Conservation (phyloP, 2,888 invertebrate genomes). For the Bimastos eiseni region DNA sequence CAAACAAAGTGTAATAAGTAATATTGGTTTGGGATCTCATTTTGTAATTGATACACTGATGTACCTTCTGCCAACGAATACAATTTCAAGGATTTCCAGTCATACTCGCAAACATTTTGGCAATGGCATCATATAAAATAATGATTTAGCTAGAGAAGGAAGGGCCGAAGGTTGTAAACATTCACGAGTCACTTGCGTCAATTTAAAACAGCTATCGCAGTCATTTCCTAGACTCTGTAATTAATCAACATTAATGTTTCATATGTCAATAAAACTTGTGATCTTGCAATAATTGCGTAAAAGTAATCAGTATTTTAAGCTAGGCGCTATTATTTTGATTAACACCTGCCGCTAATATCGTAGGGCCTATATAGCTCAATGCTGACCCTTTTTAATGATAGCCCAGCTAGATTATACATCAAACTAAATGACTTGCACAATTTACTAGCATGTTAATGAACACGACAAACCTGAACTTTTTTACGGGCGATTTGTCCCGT, state of each 20-base stretch:
- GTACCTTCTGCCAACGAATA: no score
- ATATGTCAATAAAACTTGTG: background rate
- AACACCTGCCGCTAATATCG: background rate
- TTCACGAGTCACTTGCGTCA: background rate
- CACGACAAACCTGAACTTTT: slow-evolving; percentile 53
- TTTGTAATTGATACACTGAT: no score
- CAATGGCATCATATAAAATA: background rate
- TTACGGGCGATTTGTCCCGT: slow-evolving; percentile 53
- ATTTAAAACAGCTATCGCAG: background rate
- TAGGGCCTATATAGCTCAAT: background rate
- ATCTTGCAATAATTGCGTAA: background rate
- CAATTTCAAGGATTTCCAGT: background rate
- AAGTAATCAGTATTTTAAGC: background rate
- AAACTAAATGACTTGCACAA: background rate
- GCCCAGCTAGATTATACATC: background rate
- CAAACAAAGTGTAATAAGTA: no score
- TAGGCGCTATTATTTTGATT: background rate
- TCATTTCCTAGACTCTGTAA: background rate
- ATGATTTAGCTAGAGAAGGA: background rate
- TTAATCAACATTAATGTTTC: background rate
- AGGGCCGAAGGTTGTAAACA: background rate
- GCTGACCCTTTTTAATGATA: background rate
- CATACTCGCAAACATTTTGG: background rate
- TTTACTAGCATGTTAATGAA: background rate
- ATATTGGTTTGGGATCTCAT: no score